These are phyloP conservation scores for Diacarnus erythraeanus DNA, from an alignment of 37 sponge, comb jelly and placozoan species.

Conservation along the genomic window DNA sequence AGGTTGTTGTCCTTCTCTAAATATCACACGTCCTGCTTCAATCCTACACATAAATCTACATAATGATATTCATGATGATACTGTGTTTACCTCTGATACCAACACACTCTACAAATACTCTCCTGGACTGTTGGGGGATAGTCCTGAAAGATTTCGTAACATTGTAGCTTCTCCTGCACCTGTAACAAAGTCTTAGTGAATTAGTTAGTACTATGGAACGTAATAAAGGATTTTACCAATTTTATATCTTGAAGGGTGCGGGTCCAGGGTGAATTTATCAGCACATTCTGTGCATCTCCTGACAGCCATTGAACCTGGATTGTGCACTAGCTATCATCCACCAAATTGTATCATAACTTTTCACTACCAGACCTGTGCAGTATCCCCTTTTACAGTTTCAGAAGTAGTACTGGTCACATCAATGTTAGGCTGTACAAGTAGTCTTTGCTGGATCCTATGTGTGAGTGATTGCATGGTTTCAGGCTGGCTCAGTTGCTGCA, in stretches of 20 bases:
- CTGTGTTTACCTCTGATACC: constrained; percentile 49
- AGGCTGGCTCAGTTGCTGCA: not conserved
- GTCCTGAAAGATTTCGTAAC: constrained; percentile 35
- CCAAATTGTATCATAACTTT: not conserved
- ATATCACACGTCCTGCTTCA: constrained; percentile 37
- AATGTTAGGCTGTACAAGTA: not conserved
- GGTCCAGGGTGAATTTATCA: constrained; percentile 4
- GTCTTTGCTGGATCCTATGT: not conserved
- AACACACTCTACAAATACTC: constrained; percentile 48
- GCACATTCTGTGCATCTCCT: not conserved
- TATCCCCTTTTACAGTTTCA: not conserved
- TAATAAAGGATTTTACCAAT: not conserved
- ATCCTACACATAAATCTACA: constrained; percentile 15
- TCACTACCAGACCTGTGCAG: not conserved
- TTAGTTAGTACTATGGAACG: no score
- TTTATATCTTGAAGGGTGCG: not conserved
- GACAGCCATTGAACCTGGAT: not conserved
- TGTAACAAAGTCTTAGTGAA: no score
- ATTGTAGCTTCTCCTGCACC: no score
- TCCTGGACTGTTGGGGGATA: constrained; percentile 36
- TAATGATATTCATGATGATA: not conserved
- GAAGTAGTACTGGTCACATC: no score
- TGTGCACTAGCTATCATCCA: not conserved
- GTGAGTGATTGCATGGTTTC: not conserved
- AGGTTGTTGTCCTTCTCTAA: constrained; percentile 37